Base-by-base conservation (phyloP, 2,888 invertebrate genomes). In the Margaritifera margaritifera region DNA sequence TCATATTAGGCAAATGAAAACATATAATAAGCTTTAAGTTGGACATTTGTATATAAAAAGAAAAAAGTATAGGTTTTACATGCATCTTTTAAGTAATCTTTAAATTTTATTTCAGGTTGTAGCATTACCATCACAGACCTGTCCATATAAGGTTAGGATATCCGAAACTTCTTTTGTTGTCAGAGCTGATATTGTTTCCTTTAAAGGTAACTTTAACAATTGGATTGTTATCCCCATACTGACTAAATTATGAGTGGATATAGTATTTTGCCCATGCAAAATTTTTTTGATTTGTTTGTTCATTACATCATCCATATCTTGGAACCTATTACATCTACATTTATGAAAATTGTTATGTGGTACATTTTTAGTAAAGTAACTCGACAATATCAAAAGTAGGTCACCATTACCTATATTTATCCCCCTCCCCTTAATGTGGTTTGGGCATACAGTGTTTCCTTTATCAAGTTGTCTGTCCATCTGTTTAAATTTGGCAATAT, bases 41-140 rank as follows among this genome's bases (percentile, higher is more conserved):
- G 15, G 42, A 42, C 15, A 42, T 2, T 42, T 42, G 11, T 42
- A 42, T 42, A 15, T 15, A 2, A 42, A 42, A 42, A 8, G 15
- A 11, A 42, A 42, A 15, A 42, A 42, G 15, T 42, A 42, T 42
- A 42, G 2, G 11, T 15, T 62, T 62, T 51, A 56, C 59, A 57
- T 19, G 27, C 22, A 55, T 62, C 31, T 18, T 51, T 8, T 24
- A 42, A 31, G 51, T 65, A 22, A 51, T 42, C 42, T 42, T 11
- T 42, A 42, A 11, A 20, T 64, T 58, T 68, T 57, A 62, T 69
- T 77, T 1, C 96, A 98, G 92, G 96, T 98, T 77, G 94, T 98
- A 78, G 96, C 96, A 80, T 93, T 98, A 88, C 98, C 98, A 78
- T 96, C 97, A 84, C 98, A 98, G 91, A 96, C 95, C 90, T 97